These are phyloP conservation scores for Ormyrus rosae DNA, from an alignment of 2,888 invertebrate genomes.

Conservation along the genomic window DNA sequence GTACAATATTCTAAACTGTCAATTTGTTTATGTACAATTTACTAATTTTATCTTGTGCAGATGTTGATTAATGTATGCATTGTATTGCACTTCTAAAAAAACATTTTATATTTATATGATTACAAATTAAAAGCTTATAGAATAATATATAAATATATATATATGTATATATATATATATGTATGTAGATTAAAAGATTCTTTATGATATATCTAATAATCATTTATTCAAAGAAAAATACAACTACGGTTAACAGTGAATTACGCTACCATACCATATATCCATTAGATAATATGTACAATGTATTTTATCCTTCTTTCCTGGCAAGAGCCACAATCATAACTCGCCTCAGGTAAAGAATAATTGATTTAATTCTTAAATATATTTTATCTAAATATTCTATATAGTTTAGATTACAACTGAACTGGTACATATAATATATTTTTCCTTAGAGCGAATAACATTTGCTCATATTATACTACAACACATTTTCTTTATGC, in stretches of 20 bases:
- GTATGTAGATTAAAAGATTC: background rate
- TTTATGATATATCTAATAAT: slow-evolving; percentile 65
- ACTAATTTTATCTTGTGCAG: background rate
- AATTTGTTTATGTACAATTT: slow-evolving; percentile 40
- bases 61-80: no score
- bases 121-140: background rate
- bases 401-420: slow-evolving; percentile 63
- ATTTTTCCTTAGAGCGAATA: slow-evolving; percentile 60
- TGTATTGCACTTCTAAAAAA: slow-evolving; percentile 21
- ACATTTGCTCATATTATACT: slow-evolving; percentile 61
- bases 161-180: background rate
- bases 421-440: slow-evolving; percentile 64
- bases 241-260: slow-evolving; percentile 73
- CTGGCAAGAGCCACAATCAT: slow-evolving; percentile 20
- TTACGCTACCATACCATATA: slow-evolving; percentile 69
- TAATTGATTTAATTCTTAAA: slow-evolving; percentile 54
- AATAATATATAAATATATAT: background rate
- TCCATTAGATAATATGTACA: slow-evolving; percentile 70
- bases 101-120: background rate
- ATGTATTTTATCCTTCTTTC: slow-evolving; percentile 48
- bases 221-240: slow-evolving; percentile 73
- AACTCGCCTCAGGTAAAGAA: slow-evolving; percentile 36
- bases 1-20: slow-evolving; percentile 53
- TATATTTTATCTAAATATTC: slow-evolving; percentile 59
- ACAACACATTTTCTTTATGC: slow-evolving; percentile 61